Conservation (phyloP, 2,113 vertebrate genomes). For the Phaethornis superciliosus region DNA sequence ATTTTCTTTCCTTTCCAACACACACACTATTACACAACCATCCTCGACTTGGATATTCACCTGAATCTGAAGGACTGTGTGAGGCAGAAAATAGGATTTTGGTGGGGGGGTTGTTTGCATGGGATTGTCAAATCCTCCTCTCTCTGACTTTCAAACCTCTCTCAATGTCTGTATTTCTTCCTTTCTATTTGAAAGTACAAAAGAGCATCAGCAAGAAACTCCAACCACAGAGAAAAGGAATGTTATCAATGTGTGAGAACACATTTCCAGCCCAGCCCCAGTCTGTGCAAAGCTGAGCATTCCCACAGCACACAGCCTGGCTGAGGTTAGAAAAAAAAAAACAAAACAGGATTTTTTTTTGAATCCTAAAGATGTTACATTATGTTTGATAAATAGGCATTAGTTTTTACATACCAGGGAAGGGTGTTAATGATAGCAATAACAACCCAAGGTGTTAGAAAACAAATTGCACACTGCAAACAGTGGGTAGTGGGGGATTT, state of each 20-base stretch:
- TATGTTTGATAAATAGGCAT: background rate
- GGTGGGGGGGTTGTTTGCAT: background rate
- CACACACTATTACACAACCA: background rate
- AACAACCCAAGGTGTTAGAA: slow-evolving; percentile 8
- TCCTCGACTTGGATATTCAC: background rate
- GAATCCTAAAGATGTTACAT: background rate
- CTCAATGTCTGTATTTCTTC: background rate
- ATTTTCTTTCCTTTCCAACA: background rate
- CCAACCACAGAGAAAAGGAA: background rate
- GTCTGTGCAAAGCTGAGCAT: background rate
- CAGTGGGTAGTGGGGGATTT: background rate
- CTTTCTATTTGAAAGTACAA: background rate
- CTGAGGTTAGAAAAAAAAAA: background rate
- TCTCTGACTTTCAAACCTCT: background rate
- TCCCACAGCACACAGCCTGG: background rate
- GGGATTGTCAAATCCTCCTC: background rate
- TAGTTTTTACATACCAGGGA: background rate
- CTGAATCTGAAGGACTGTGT: background rate
- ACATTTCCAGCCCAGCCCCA: fast-evolving
- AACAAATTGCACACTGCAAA: background rate
- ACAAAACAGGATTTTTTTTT: background rate
- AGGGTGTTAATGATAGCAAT: background rate
- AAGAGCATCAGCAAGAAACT: background rate
- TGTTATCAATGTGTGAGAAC: background rate
- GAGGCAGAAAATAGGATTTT: background rate